These are phyloP conservation scores for Cacatua alba DNA, from an alignment of 2,113 vertebrate species.

Conservation along the genomic window DNA sequence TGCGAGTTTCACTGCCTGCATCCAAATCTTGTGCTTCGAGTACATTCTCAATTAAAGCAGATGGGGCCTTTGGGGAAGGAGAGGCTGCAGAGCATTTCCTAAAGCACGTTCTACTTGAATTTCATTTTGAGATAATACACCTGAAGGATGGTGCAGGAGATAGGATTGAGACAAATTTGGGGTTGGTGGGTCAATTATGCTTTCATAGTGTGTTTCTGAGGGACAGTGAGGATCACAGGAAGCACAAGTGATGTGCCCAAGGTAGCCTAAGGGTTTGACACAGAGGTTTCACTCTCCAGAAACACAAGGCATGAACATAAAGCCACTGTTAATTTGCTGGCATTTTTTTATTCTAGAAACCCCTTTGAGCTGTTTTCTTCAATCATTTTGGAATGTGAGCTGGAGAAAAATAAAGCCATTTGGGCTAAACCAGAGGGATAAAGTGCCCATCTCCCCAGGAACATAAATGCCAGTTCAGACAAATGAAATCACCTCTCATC, in stretches of 20 bases:
- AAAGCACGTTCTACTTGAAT: not conserved
- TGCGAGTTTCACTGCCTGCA: not conserved
- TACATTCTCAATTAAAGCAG: not conserved
- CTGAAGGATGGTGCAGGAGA: not conserved
- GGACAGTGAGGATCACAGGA: not conserved
- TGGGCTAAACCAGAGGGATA: not conserved
- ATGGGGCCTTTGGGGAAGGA: not conserved
- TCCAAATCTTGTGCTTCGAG: not conserved
- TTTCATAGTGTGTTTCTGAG: not conserved
- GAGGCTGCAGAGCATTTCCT: not conserved
- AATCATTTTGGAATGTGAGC: not conserved
- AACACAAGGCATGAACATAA: not conserved
- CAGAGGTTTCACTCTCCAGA: not conserved
- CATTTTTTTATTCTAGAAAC: not conserved
- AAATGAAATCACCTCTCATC: not conserved
- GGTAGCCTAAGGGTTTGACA: not conserved
- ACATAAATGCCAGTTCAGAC: not conserved
- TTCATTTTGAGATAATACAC: not conserved
- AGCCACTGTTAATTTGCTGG: not conserved
- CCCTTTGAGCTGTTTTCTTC: not conserved
- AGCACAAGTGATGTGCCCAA: not conserved
- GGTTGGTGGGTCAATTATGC: not conserved
- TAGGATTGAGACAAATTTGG: not conserved
- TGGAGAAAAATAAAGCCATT: not conserved
- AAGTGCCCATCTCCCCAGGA: not conserved